A percentile compares a stretch with the other conserved stretches of the same genome.
Conservation (phyloP, 2,888 invertebrate genomes). For the Leistus spinibarbis region DNA sequence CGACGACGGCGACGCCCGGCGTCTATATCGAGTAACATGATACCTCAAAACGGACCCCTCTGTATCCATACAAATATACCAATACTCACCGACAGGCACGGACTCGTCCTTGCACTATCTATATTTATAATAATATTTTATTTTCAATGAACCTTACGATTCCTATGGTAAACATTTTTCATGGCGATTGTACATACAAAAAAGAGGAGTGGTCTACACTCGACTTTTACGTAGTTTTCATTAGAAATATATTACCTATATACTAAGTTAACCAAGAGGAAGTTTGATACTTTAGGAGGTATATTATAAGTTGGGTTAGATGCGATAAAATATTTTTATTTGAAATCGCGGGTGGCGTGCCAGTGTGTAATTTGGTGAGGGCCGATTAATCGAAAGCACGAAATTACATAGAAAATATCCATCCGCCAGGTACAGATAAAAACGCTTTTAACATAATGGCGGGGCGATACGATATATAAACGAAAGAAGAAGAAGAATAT, state of each 20-base stretch:
- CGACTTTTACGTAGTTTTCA: too few species aligned
- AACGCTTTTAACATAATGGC: slow-evolving; percentile 50
- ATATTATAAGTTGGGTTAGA: too few species aligned
- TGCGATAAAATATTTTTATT: background rate
- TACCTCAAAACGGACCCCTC: background rate
- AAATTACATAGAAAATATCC: slow-evolving; percentile 51
- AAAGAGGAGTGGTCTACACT: too few species aligned
- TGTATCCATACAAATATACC: background rate
- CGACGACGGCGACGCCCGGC: slow-evolving; percentile 11
- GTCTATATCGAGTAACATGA: slow-evolving; percentile 14
- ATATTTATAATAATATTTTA: too few species aligned
- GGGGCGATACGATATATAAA: background rate
- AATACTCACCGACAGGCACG: background rate
- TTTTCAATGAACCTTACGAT: background rate
- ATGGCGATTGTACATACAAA: too few species aligned
- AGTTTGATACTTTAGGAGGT: too few species aligned
- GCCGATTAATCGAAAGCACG: slow-evolving; percentile 46
- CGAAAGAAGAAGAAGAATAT: slow-evolving; percentile 52
- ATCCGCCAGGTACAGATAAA: slow-evolving; percentile 46
- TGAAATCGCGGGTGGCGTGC: slow-evolving; percentile 27
- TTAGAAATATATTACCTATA: too few species aligned
- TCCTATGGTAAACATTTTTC: background rate
- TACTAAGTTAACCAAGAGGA: too few species aligned
- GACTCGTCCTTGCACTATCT: background rate
- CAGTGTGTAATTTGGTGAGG: slow-evolving; percentile 11